These are phyloP conservation scores for Euura saliciscinereae DNA, from an alignment of 1,140 invertebrate species.

Conservation along the genomic window DNA sequence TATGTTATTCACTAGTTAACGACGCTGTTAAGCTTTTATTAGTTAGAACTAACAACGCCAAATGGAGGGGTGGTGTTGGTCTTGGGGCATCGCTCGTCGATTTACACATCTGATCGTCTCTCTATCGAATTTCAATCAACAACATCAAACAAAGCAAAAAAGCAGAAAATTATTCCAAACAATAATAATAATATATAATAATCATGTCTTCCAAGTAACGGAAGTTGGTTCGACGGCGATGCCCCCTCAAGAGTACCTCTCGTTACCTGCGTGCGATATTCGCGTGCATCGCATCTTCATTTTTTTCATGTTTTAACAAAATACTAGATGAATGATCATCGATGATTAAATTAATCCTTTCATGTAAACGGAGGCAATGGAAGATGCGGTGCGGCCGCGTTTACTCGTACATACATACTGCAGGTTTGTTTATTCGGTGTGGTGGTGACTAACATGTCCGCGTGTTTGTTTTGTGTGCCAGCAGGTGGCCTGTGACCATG, in stretches of 20 bases:
- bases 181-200: too few species aligned
- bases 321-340: too few species aligned
- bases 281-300: too few species aligned
- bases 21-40: slow-evolving; percentile 49
- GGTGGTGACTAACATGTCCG: slow-evolving; percentile 62
- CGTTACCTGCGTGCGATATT: too few species aligned
- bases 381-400: too few species aligned
- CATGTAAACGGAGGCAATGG: too few species aligned
- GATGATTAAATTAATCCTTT: too few species aligned
- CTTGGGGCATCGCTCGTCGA: not conserved
- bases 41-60: slow-evolving; percentile 51
- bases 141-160: not conserved
- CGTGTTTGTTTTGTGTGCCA: slow-evolving; percentile 62
- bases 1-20: slow-evolving; percentile 30
- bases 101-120: slow-evolving; percentile 1
- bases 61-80: slow-evolving; percentile 12
- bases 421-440: slow-evolving; percentile 45
- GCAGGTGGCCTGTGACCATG: slow-evolving; percentile 63
- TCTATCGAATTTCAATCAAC: not conserved
- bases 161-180: too few species aligned
- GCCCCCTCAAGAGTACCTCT: too few species aligned
- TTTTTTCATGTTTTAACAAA: too few species aligned
- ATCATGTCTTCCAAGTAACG: not conserved
- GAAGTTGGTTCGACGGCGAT: not conserved
- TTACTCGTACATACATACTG: too few species aligned